Percentiles rank a stretch among this genome's conserved stretches.
Conservation (phyloP, 2,797 vertebrate genomes). For the Salarias fasciatus region DNA sequence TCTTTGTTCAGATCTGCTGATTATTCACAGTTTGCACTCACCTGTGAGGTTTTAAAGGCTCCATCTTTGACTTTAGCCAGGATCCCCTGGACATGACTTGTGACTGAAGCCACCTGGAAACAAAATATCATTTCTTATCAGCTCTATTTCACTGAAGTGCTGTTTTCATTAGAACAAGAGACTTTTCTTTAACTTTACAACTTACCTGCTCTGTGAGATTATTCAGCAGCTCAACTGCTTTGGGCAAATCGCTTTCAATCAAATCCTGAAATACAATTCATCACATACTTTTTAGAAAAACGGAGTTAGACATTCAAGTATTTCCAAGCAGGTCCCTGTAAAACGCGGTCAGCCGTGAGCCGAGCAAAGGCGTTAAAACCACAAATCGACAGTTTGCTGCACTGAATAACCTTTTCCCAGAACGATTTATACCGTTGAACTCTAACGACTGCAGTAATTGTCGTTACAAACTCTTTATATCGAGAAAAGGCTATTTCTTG, state of each 20-base stretch:
- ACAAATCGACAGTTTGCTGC: not conserved
- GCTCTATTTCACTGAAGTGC: too few relatives aligned
- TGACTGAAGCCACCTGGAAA: slow-evolving; percentile 78
- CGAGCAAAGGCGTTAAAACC: too few relatives aligned
- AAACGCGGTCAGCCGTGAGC: too few relatives aligned
- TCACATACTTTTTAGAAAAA: too few relatives aligned
- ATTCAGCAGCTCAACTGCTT: slow-evolving; percentile 72
- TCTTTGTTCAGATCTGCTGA: too few relatives aligned
- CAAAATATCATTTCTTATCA: not conserved
- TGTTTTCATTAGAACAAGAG: too few relatives aligned
- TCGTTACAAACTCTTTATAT: not conserved
- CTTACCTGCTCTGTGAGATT: slow-evolving; percentile 81
- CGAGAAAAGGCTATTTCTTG: not conserved
- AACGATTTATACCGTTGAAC: not conserved
- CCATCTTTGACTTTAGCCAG: slow-evolving; percentile 77
- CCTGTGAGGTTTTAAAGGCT: slow-evolving; percentile 74
- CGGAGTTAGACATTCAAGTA: too few relatives aligned
- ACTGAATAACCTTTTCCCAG: too few relatives aligned
- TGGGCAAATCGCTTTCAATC: slow-evolving; percentile 76
- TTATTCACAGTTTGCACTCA: slow-evolving; percentile 31
- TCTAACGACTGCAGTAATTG: rapidly evolving
- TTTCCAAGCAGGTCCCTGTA: too few relatives aligned
- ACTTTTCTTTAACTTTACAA: not conserved
- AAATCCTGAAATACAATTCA: slow-evolving; percentile 64
- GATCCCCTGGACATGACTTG: slow-evolving; percentile 76